phyloP scores from a whole-genome alignment of 1,140 invertebrate genomes.

The Uloborus diversus region DNA sequence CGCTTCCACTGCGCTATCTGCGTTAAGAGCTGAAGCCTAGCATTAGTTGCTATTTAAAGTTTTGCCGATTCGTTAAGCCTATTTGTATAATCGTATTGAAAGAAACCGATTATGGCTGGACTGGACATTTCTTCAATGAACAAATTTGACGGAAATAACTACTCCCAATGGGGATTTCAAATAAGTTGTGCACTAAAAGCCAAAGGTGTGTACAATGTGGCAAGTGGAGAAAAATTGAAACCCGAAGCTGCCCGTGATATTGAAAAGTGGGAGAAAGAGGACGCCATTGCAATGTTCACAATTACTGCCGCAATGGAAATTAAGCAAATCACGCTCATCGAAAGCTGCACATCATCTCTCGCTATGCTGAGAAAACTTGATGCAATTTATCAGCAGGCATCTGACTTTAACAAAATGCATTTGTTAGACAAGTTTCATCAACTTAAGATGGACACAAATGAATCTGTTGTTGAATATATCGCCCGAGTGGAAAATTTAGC shows the following conservation, averaged over 20 bases:
- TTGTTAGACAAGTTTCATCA: slow-evolving; percentile 9
- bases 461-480: not conserved
- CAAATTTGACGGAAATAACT: not conserved
- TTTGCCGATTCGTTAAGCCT: too few relatives aligned
- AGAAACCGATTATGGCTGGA: too few relatives aligned
- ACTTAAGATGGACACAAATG: not conserved
- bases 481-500: not conserved
- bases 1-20: too few relatives aligned
- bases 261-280: not conserved
- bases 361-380: not conserved
- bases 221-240: not conserved
- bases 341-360: not conserved
- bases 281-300: slow-evolving; percentile 8
- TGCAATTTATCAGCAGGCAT: not conserved
- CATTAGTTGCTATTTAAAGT: too few relatives aligned
- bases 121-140: not conserved
- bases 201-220: not conserved
- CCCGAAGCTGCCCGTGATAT: not conserved
- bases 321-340: not conserved
- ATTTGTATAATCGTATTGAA: too few relatives aligned
- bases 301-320: not conserved
- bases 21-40: too few relatives aligned
- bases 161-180: slow-evolving; percentile 12
- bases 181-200: slow-evolving; percentile 13
- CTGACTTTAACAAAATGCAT: slow-evolving; percentile 20